A percentile compares a stretch with the other conserved stretches of the same genome.
Conservation (phyloP, 1,140 invertebrate species). For the Camponotus pennsylvanicus region DNA sequence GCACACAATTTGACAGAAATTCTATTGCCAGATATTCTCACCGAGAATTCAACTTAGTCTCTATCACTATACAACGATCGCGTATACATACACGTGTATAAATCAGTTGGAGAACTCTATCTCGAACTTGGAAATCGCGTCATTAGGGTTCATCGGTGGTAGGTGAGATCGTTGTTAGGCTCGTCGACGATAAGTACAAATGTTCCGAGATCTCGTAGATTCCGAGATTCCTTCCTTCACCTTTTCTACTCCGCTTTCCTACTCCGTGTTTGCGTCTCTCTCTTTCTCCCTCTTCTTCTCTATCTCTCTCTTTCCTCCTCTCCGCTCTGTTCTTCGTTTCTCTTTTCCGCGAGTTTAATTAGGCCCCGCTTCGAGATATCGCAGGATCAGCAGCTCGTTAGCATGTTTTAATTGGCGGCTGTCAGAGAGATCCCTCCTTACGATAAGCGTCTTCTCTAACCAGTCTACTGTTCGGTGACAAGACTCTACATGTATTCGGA, state of each 20-base stretch:
- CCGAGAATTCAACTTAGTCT: background rate
- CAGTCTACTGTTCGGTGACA: constrained; percentile 74
- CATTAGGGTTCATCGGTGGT: constrained; percentile 66
- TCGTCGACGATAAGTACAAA: constrained; percentile 67
- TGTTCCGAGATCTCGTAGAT: constrained; percentile 71
- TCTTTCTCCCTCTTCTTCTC: constrained; percentile 37
- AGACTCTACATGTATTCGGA: constrained; percentile 71
- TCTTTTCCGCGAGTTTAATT: constrained; percentile 80
- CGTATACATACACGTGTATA: constrained; percentile 43
- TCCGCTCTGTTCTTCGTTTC: constrained; percentile 32
- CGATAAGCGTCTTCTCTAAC: constrained; percentile 77
- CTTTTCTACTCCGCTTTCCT: constrained; percentile 47
- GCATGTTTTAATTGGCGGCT: constrained; percentile 86
- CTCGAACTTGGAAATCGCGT: constrained; percentile 68
- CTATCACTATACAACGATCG: background rate
- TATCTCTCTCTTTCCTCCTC: constrained; percentile 6
- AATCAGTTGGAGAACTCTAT: constrained; percentile 64
- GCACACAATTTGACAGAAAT: background rate
- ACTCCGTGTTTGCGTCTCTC: constrained; percentile 29
- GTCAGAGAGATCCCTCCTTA: constrained; percentile 82
- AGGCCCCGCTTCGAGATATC: constrained; percentile 80
- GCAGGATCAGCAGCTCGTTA: constrained; percentile 85
- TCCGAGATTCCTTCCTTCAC: constrained; percentile 36
- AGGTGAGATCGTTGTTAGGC: constrained; percentile 61
- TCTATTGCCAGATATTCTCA: background rate